Evolutionary conservation across 2,888 invertebrate genomes (phyloP).

Genomic region (Idaea aversata): DNA sequence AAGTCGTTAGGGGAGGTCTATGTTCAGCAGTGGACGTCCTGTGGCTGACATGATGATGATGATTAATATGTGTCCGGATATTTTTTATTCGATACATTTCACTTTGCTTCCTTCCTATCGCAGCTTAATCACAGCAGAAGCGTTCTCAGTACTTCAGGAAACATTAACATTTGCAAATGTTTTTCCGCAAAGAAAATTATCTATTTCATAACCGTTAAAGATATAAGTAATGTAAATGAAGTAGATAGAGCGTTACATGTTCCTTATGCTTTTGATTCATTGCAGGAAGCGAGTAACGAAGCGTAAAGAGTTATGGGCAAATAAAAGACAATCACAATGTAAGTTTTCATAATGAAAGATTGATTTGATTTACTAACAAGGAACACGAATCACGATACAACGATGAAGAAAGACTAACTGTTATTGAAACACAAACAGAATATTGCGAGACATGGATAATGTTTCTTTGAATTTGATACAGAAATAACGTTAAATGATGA

Average conservation of each 20-base stretch:
- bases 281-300: conserved; percentile 15
- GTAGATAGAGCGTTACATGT: conserved; percentile 16
- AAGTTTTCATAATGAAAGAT: background rate
- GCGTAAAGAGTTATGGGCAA: conserved; percentile 10
- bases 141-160: conserved; percentile 7
- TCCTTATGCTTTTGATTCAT: conserved; percentile 9
- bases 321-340: background rate
- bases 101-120: conserved; percentile 21
- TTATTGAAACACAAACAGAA: background rate
- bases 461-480: background rate
- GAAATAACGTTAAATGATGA: background rate
- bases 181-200: conserved; percentile 16
- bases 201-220: conserved; percentile 6
- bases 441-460: background rate
- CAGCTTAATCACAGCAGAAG: conserved; percentile 19
- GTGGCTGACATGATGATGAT: too few species aligned
- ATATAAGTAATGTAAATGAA: conserved; percentile 11
- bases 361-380: background rate
- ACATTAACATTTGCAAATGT: background rate
- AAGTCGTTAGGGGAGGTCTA: too few species aligned
- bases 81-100: conserved; percentile 21
- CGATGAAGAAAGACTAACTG: background rate
- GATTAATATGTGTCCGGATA: conserved; percentile 12
- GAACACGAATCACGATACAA: background rate
- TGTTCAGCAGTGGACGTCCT: too few species aligned